A percentile compares a stretch with the other conserved stretches of the same genome.
phyloP scores from a whole-genome alignment of 2,888 invertebrate genomes.

The Torymus aiolomorphi region DNA sequence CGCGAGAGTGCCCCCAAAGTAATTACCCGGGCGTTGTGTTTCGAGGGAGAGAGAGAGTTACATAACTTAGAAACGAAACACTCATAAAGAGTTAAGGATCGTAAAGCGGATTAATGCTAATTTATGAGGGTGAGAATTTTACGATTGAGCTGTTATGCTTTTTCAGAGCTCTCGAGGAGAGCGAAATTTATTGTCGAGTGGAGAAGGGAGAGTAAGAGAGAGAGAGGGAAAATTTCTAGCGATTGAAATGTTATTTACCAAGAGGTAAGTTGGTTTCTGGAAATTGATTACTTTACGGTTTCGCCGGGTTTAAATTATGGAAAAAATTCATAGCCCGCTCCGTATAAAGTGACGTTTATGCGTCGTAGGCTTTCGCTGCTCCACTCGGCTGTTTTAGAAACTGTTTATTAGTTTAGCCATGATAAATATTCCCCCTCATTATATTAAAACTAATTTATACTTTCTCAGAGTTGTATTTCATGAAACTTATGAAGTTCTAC shows the following conservation, averaged over 20 bases:
- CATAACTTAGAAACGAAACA: constrained; percentile 7
- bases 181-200: constrained; percentile 29
- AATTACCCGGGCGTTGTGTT: constrained; percentile 10
- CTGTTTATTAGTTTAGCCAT: no score
- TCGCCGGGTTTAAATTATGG: no score
- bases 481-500: no score
- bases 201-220: neutral
- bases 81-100: constrained; percentile 25
- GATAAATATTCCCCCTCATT: no score
- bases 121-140: constrained; percentile 26
- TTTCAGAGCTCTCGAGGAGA: neutral
- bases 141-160: constrained; percentile 38
- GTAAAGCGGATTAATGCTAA: constrained; percentile 20
- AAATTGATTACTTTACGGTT: constrained; percentile 9
- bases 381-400: no score
- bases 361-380: no score
- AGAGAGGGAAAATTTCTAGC: neutral
- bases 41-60: neutral
- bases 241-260: constrained; percentile 24
- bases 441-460: no score
- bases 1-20: neutral
- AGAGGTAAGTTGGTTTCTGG: neutral
- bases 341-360: no score
- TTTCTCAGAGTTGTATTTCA: no score
- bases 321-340: no score